Evolutionary conservation across 2,888 invertebrate genomes (phyloP).

Genomic region (Pachliopta kotzebuea): DNA sequence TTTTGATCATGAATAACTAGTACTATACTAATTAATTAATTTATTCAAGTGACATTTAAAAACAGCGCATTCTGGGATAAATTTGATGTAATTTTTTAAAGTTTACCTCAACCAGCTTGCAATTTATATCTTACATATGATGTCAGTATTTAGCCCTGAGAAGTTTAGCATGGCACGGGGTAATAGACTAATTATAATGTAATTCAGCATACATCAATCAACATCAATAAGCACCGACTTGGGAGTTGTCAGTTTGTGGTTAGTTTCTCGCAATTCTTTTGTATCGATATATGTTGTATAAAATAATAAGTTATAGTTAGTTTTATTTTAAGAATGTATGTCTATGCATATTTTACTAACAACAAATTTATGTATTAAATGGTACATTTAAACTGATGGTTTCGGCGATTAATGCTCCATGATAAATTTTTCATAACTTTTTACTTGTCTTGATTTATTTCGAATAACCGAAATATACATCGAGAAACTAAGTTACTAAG

Average conservation of each 20-base stretch:
- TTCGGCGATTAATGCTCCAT: no score
- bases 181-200: slow-evolving; percentile 45
- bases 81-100: not conserved
- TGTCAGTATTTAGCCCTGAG: slow-evolving; percentile 64
- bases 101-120: not conserved
- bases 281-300: not conserved
- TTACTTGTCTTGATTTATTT: no score
- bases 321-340: not conserved
- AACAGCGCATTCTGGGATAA: not conserved
- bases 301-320: not conserved
- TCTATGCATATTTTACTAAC: not conserved
- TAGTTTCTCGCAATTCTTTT: slow-evolving; percentile 11
- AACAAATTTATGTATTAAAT: no score
- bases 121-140: slow-evolving; percentile 38
- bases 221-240: slow-evolving; percentile 43
- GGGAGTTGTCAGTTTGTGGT: slow-evolving; percentile 32
- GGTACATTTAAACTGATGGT: no score
- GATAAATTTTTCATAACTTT: no score
- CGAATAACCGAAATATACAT: no score
- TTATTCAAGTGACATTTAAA: not conserved
- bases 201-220: slow-evolving; percentile 58
- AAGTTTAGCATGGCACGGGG: slow-evolving; percentile 45
- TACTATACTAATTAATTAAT: no score
- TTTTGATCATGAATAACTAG: no score
- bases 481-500: no score